phyloP scores from a whole-genome alignment of 2,113 vertebrate species.

The Erpornis zantholeuca region DNA sequence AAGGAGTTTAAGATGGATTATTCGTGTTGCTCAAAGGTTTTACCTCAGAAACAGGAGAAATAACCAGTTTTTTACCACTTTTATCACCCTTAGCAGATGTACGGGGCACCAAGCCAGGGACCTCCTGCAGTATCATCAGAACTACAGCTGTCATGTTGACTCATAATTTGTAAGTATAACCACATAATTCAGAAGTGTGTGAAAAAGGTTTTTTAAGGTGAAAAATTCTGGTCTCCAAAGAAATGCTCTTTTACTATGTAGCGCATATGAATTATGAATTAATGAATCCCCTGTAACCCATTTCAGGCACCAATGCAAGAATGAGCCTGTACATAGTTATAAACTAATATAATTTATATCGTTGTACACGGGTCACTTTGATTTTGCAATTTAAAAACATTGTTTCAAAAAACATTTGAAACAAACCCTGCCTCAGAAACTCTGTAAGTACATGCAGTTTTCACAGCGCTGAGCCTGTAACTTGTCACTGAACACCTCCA shows the following conservation, averaged over 20 bases:
- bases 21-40: background rate
- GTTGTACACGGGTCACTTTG: rapidly evolving
- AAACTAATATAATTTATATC: too few relatives aligned
- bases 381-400: background rate
- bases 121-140: rapidly evolving
- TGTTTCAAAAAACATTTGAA: background rate
- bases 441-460: rapidly evolving
- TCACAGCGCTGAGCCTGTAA: background rate
- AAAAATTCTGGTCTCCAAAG: background rate
- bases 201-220: background rate
- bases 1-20: background rate
- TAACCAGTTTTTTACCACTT: background rate
- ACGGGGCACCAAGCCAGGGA: background rate
- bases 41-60: background rate
- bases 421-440: background rate
- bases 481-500: background rate
- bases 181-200: background rate
- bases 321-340: background rate
- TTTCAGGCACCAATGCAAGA: background rate
- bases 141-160: background rate
- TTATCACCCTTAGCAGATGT: background rate
- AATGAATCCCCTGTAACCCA: background rate
- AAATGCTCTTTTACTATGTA: background rate
- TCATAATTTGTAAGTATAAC: background rate
- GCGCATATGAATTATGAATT: rapidly evolving